Evolutionary conservation across 2,113 vertebrate genomes (phyloP).

Genomic region (Geococcyx californianus): DNA sequence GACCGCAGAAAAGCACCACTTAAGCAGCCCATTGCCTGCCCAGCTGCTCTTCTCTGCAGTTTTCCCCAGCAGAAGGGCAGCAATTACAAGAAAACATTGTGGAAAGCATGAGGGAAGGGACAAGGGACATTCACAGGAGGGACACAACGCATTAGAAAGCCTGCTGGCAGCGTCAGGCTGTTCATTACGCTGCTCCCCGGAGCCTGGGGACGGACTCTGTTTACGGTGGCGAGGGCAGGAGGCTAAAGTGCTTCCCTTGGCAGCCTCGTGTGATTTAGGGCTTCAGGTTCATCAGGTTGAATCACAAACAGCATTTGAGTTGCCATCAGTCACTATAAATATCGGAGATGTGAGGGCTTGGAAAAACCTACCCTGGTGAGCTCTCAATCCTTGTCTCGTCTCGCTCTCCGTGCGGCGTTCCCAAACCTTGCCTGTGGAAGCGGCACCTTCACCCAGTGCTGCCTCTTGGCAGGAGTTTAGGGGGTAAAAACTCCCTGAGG

Average conservation of each 20-base stretch:
- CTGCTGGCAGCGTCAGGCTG: neutral
- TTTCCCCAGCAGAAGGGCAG: neutral
- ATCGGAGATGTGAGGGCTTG: neutral
- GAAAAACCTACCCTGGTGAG: rapidly evolving
- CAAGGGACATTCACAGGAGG: neutral
- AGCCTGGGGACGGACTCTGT: neutral
- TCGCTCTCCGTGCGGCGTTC: rapidly evolving
- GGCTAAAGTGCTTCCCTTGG: slow-evolving; percentile 17
- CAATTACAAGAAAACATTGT: neutral
- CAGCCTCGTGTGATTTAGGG: neutral
- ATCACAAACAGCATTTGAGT: neutral
- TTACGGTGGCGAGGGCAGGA: neutral
- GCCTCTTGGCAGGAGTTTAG: neutral
- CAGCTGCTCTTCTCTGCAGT: neutral
- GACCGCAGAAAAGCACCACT: rapidly evolving
- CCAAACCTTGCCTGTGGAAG: rapidly evolving
- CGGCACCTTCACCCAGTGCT: neutral
- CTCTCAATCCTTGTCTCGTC: neutral
- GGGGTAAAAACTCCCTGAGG: neutral
- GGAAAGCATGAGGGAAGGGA: neutral
- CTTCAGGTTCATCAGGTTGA: neutral
- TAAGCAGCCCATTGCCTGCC: neutral
- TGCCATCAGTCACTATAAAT: neutral
- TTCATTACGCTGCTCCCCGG: neutral
- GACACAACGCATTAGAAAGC: neutral